Percentiles rank a stretch among this genome's conserved stretches.
These are phyloP conservation scores for Cepaea nemoralis DNA, from an alignment of 1,140 invertebrate species.

Conservation along the genomic window DNA sequence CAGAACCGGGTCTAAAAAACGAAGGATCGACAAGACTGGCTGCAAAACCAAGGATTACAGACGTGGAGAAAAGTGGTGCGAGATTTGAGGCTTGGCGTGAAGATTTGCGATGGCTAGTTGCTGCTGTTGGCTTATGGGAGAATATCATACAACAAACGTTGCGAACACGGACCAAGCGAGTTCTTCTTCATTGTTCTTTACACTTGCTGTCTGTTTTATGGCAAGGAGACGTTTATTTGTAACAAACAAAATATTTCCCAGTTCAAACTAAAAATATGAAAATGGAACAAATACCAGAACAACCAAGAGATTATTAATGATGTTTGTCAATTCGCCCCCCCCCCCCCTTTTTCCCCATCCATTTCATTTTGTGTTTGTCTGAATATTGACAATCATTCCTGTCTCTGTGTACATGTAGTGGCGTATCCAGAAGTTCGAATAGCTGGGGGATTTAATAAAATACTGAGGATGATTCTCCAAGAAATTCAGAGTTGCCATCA, in stretches of 20 bases:
- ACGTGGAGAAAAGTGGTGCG: not conserved
- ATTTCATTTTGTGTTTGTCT: too few relatives aligned
- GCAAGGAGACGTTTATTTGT: not conserved
- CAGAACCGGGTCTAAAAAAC: not conserved
- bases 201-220: not conserved
- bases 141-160: not conserved
- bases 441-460: too few relatives aligned
- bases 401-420: too few relatives aligned
- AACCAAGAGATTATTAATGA: too few relatives aligned
- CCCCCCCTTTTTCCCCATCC: too few relatives aligned
- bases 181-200: not conserved
- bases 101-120: not conserved
- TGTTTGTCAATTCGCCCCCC: too few relatives aligned
- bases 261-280: too few relatives aligned
- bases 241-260: not conserved
- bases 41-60: not conserved
- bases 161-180: not conserved
- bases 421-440: too few relatives aligned
- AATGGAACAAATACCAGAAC: too few relatives aligned
- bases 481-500: too few relatives aligned
- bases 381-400: too few relatives aligned
- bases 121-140: not conserved
- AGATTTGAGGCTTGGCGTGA: not conserved
- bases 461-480: too few relatives aligned
- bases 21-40: not conserved